phyloP scores from a whole-genome alignment of 2,888 invertebrate genomes.

The Aricia artaxerxes region DNA sequence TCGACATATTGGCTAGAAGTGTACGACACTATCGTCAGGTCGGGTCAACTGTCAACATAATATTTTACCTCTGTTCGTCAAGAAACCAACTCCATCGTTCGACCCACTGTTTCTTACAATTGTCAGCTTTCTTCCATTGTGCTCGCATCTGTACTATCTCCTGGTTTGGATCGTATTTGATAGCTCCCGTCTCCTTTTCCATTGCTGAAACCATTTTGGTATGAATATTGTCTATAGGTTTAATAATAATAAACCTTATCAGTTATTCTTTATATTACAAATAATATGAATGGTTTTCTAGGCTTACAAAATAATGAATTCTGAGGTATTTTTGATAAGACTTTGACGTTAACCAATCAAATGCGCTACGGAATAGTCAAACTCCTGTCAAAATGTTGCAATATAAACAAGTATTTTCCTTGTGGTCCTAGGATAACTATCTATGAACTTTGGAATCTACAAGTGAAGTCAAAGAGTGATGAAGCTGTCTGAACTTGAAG shows the following conservation, averaged over 20 bases:
- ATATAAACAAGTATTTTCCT: too few species aligned
- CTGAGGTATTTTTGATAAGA: too few species aligned
- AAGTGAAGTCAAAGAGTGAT: neutral
- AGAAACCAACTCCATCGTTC: slow-evolving; percentile 73
- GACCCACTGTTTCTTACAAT: slow-evolving; percentile 64
- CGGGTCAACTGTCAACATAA: neutral
- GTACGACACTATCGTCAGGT: neutral
- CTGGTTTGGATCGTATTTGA: slow-evolving; percentile 52
- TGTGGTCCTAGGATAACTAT: too few species aligned
- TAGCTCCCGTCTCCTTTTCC: neutral
- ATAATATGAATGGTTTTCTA: too few species aligned
- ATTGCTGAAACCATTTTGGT: neutral
- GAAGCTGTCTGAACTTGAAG: neutral
- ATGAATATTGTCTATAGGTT: neutral
- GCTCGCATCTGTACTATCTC: slow-evolving; percentile 73
- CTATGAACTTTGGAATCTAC: neutral
- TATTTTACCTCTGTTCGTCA: slow-evolving; percentile 61
- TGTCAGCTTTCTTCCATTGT: slow-evolving; percentile 70
- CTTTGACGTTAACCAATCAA: too few species aligned
- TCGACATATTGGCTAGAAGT: neutral
- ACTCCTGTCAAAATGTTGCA: too few species aligned
- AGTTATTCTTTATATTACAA: too few species aligned
- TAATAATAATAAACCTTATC: too few species aligned
- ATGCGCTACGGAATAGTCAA: too few species aligned
- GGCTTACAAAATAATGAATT: too few species aligned